A percentile compares a stretch with the other conserved stretches of the same genome.
Evolutionary conservation across 2,113 vertebrate species (phyloP).

Genomic region (Indicator indicator): DNA sequence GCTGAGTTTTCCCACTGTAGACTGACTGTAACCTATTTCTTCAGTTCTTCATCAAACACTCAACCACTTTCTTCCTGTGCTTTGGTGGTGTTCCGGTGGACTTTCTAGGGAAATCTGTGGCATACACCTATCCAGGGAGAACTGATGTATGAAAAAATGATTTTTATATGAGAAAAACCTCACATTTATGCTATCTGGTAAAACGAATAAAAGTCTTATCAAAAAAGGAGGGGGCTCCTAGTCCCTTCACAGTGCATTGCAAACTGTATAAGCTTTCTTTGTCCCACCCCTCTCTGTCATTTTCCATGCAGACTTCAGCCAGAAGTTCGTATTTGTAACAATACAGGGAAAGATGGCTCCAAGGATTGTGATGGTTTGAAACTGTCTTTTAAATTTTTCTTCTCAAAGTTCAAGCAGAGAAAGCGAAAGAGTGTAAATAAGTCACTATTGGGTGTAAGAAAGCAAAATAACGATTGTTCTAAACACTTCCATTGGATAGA

Average conservation of each 20-base stretch:
- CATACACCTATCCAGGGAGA: neutral
- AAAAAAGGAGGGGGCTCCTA: accelerated
- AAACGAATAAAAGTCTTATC: neutral
- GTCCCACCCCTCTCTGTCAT: neutral
- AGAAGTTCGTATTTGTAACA: neutral
- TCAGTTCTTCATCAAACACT: neutral
- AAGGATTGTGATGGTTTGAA: neutral
- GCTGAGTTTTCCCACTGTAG: neutral
- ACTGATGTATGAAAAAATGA: neutral
- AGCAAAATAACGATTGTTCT: too few species aligned
- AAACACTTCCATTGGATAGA: too few species aligned
- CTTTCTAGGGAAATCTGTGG: neutral
- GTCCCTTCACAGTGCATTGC: neutral
- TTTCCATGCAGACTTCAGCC: neutral
- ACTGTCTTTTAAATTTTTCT: too few species aligned
- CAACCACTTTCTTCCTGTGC: neutral
- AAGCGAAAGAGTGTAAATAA: too few species aligned
- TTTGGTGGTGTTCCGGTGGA: neutral
- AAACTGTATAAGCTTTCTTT: neutral
- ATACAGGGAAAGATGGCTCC: neutral
- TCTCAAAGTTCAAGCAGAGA: too few species aligned
- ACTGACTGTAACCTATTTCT: neutral
- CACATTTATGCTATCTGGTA: accelerated
- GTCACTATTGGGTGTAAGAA: too few species aligned
- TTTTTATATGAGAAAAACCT: neutral